Conservation (phyloP, 2,113 vertebrate species). For the Trematocara unimaculatum region DNA sequence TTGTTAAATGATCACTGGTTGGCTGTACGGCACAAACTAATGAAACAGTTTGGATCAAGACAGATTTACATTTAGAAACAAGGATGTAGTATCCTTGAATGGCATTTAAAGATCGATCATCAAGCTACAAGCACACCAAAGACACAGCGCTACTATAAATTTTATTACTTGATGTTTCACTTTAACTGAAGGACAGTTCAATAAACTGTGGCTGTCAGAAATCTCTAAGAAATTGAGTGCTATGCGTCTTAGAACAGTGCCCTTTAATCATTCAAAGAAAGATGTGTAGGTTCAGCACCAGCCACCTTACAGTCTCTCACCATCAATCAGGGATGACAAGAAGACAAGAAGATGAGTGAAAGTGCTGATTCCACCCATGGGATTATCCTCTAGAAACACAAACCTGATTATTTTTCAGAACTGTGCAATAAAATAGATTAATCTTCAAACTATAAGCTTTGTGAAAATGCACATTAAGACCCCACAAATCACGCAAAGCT, state of each 20-base stretch:
- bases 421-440: background rate
- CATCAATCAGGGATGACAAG: background rate
- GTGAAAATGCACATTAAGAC: background rate
- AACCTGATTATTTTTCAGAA: background rate
- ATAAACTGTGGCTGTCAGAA: background rate
- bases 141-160: background rate
- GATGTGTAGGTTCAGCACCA: background rate
- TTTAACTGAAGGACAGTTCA: background rate
- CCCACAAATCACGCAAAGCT: background rate
- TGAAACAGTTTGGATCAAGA: background rate
- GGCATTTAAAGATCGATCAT: background rate
- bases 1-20: background rate
- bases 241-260: background rate
- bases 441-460: background rate
- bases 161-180: background rate
- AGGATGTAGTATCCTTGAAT: background rate
- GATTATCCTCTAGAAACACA: background rate
- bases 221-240: background rate
- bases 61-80: background rate
- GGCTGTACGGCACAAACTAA: background rate
- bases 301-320: background rate
- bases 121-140: background rate
- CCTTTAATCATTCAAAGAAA: background rate
- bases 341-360: background rate
- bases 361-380: background rate